These are phyloP conservation scores for Poicephalus meyeri DNA, from an alignment of 2,113 vertebrate species.

Conservation along the genomic window DNA sequence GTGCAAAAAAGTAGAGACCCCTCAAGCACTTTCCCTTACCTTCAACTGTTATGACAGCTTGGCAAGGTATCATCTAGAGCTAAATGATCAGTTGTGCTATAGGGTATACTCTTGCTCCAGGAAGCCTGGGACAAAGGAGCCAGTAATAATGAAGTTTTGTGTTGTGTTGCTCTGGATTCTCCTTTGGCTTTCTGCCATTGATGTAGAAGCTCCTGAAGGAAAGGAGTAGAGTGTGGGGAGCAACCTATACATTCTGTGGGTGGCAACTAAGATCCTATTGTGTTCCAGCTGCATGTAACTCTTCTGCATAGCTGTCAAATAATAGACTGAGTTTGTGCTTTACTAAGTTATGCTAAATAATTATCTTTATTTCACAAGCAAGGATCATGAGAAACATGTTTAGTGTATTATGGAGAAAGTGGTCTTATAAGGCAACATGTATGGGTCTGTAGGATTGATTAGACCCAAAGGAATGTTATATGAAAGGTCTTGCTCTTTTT, in stretches of 20 bases:
- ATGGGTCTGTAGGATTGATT: background rate
- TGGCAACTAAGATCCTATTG: background rate
- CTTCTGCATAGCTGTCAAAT: background rate
- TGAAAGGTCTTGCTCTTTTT: background rate
- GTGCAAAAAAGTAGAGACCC: background rate
- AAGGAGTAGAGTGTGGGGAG: background rate
- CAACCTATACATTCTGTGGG: background rate
- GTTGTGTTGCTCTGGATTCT: background rate
- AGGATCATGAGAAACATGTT: background rate
- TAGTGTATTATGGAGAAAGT: background rate
- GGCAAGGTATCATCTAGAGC: background rate
- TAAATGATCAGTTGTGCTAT: background rate
- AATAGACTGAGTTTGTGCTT: background rate
- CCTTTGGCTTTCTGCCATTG: background rate
- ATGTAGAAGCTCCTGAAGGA: background rate
- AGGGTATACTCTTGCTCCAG: background rate
- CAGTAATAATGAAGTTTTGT: background rate
- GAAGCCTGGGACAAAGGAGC: background rate
- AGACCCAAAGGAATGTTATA: background rate
- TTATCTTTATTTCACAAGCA: background rate
- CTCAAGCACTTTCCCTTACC: background rate
- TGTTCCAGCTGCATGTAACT: background rate
- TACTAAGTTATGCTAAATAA: background rate
- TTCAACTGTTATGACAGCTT: background rate
- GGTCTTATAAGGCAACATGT: background rate